A percentile compares a stretch with the other conserved stretches of the same genome.
Conservation (phyloP, 2,113 vertebrate species). For the Pungitius pungitius region DNA sequence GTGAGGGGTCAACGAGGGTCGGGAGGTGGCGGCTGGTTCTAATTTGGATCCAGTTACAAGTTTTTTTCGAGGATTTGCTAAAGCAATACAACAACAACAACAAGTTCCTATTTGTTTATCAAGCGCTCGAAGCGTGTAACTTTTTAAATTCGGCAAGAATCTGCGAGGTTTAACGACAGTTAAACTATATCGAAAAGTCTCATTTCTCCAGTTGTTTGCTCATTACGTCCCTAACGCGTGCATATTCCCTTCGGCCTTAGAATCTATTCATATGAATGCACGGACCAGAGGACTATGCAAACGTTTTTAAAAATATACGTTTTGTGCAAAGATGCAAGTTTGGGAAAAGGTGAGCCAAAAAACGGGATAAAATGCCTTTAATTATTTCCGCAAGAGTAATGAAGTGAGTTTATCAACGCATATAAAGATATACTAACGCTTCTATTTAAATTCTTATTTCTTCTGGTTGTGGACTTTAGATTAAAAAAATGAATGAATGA, state of each 20-base stretch:
- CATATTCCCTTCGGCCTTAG: not conserved
- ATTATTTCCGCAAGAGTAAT: not conserved
- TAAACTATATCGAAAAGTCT: not conserved
- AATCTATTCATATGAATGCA: not conserved
- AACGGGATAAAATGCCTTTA: not conserved
- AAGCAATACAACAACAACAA: not conserved
- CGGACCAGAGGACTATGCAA: not conserved
- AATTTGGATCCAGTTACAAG: conserved; percentile 11
- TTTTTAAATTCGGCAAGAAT: not conserved
- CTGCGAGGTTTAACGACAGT: not conserved
- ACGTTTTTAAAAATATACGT: not conserved
- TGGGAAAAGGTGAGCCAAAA: not conserved
- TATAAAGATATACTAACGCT: not conserved
- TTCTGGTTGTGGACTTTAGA: not conserved
- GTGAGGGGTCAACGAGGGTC: not conserved
- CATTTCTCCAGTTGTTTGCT: not conserved
- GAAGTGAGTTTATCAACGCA: not conserved
- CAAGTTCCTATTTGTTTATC: not conserved
- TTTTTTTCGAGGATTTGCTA: not conserved
- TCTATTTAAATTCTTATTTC: not conserved
- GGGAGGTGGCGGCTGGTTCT: not conserved
- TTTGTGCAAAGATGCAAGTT: not conserved
- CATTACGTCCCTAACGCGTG: not conserved
- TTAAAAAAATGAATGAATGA: no score
- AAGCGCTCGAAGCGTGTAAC: not conserved